Conservation (phyloP, 2,888 invertebrate species). For the Antheraea assamensis region DNA sequence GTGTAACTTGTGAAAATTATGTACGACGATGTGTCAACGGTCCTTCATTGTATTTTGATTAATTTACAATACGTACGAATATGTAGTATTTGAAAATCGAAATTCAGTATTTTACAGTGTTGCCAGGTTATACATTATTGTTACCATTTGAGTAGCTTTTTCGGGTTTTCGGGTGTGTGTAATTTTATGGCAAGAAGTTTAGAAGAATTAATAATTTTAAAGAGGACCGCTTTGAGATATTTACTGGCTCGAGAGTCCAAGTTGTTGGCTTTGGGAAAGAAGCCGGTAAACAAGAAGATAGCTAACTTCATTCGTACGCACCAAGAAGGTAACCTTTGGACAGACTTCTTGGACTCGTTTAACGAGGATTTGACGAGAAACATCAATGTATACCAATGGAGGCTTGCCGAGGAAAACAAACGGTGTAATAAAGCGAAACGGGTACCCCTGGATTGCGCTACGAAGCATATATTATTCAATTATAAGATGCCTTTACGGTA, state of each 20-base stretch:
- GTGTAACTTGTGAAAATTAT: not conserved
- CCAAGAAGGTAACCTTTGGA: constrained; percentile 55
- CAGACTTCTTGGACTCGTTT: constrained; percentile 57
- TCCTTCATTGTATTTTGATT: not conserved
- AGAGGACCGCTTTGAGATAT: constrained; percentile 59
- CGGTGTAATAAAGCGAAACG: constrained; percentile 33
- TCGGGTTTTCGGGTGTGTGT: not conserved
- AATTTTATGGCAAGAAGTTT: constrained; percentile 64
- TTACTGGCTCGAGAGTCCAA: constrained; percentile 62
- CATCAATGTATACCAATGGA: constrained; percentile 60
- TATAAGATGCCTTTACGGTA: constrained; percentile 43
- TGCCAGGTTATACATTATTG: not conserved
- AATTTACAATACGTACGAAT: not conserved
- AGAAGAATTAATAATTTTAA: constrained; percentile 63
- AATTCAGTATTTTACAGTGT: constrained; percentile 13
- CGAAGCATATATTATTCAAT: constrained; percentile 40
- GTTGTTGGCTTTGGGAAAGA: constrained; percentile 59
- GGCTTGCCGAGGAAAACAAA: constrained; percentile 32
- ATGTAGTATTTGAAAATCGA: not conserved
- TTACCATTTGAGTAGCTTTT: constrained; percentile 9
- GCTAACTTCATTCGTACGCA: constrained; percentile 58
- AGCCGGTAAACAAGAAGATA: constrained; percentile 67
- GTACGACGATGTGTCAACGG: not conserved
- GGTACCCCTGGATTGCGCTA: constrained; percentile 46
- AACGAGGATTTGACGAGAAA: constrained; percentile 69